Percentiles rank a stretch among this genome's conserved stretches.
These are phyloP conservation scores for Megalops atlanticus DNA, from an alignment of 2,113 vertebrate species.

Conservation along the genomic window DNA sequence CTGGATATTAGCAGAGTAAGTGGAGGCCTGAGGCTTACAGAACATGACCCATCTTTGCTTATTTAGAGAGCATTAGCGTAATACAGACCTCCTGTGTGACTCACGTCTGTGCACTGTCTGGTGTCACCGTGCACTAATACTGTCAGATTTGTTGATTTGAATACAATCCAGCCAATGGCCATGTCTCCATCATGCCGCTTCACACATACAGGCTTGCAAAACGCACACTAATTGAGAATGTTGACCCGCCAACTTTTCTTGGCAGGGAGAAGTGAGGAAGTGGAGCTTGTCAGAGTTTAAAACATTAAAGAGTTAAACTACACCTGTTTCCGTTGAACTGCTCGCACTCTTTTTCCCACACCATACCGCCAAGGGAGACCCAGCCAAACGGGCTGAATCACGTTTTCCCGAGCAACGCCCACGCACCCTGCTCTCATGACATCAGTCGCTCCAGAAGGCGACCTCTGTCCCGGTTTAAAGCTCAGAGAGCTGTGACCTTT, in stretches of 20 bases:
- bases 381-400: background rate
- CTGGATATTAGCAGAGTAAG: background rate
- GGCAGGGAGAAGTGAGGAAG: too few species aligned
- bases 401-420: conserved; percentile 6
- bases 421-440: conserved; percentile 10
- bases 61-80: background rate
- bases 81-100: conserved; percentile 21
- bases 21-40: background rate
- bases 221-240: too few species aligned
- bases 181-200: too few species aligned
- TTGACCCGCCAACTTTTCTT: too few species aligned
- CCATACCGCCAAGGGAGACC: background rate
- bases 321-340: too few species aligned
- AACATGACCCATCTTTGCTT: background rate
- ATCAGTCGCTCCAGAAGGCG: background rate
- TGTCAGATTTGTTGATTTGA: too few species aligned
- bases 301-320: too few species aligned
- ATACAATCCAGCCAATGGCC: too few species aligned
- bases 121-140: conserved; percentile 29
- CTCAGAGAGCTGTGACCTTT: background rate
- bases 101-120: conserved; percentile 23
- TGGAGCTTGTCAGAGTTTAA: too few species aligned
- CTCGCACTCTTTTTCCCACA: too few species aligned
- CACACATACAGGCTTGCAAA: too few species aligned
- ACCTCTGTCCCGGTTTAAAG: conserved; percentile 10